These are phyloP conservation scores for Parazoanthus swiftii DNA, from an alignment of 92 coral and sea anemone species.

Conservation along the genomic window DNA sequence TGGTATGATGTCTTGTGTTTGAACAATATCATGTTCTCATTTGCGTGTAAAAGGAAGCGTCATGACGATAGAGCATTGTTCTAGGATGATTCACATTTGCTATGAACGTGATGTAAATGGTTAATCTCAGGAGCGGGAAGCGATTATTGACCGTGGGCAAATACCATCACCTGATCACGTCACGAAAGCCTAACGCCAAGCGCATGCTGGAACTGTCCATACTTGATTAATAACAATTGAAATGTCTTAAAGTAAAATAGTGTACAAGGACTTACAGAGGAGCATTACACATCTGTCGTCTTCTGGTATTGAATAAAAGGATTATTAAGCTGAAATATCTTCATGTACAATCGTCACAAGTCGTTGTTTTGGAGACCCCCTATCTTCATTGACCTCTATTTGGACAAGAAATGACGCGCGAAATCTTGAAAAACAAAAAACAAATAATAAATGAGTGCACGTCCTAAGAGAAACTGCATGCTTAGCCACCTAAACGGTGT, in stretches of 20 bases:
- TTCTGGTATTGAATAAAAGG: not conserved
- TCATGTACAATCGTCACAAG: not conserved
- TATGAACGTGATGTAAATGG: not conserved
- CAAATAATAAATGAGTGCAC: not conserved
- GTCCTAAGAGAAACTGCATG: not conserved
- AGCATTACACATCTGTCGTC: not conserved
- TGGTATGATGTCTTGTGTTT: not conserved
- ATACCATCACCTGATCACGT: not conserved
- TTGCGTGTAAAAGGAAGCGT: not conserved
- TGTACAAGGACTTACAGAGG: not conserved
- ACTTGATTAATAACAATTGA: not conserved
- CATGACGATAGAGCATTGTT: constrained; percentile 25
- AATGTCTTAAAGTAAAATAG: no score
- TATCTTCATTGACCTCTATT: not conserved
- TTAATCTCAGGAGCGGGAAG: not conserved
- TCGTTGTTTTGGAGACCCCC: not conserved
- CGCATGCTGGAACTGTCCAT: not conserved
- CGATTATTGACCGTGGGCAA: not conserved
- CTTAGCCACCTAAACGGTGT: not conserved
- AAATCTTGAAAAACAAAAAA: no score
- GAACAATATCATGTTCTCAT: constrained; percentile 17
- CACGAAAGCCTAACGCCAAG: not conserved
- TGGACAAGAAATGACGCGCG: not conserved
- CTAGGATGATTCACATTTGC: not conserved
- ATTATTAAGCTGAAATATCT: no score